These are phyloP conservation scores for Phrynocephalus forsythii DNA, from an alignment of 2,797 vertebrate genomes.

Conservation along the genomic window DNA sequence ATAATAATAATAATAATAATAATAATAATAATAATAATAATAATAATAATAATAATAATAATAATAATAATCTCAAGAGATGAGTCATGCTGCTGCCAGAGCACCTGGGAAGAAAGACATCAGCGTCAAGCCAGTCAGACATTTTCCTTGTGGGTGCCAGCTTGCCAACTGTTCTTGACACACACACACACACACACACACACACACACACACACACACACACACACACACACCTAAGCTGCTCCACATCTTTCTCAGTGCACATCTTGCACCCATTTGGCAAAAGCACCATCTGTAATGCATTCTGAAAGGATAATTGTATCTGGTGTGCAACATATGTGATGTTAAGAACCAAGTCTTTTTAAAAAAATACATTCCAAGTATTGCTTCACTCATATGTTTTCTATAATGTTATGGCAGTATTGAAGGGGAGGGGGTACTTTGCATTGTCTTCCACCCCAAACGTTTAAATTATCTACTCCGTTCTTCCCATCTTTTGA, in stretches of 20 bases:
- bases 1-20: no score
- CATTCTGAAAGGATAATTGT: constrained; percentile 78
- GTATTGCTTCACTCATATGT: constrained; percentile 72
- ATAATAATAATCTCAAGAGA: constrained; percentile 14
- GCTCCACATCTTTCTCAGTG: constrained; percentile 64
- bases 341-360: constrained; percentile 57
- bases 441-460: constrained; percentile 19
- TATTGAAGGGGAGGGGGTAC: constrained; percentile 26
- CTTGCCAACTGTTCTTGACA: constrained; percentile 57
- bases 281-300: constrained; percentile 76
- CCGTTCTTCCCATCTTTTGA: not conserved
- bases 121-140: constrained; percentile 45
- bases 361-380: constrained; percentile 59
- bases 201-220: constrained; percentile 5
- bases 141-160: constrained; percentile 44
- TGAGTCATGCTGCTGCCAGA: constrained; percentile 69
- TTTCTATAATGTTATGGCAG: constrained; percentile 74
- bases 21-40: no score
- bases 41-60: no score
- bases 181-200: constrained; percentile 58
- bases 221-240: constrained; percentile 25
- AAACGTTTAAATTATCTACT: not conserved
- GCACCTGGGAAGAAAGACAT: constrained; percentile 49
- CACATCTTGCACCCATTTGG: constrained; percentile 81
- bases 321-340: constrained; percentile 75